Evolutionary conservation across 2,797 vertebrate genomes (phyloP), one percentile per base, ranked within the genome.

Genomic region (Lutjanus argentimaculatus): DNA sequence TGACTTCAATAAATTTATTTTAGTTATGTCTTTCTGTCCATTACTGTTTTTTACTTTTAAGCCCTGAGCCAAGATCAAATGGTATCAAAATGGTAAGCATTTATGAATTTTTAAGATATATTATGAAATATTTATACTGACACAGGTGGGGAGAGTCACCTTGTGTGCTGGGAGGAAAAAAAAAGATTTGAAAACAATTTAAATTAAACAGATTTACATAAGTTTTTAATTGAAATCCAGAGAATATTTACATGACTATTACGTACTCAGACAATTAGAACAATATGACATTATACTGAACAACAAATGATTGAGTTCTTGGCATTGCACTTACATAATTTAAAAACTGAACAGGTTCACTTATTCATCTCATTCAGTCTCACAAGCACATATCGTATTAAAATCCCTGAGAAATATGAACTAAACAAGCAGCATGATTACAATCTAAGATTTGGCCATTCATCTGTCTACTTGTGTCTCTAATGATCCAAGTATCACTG

Each of bases 401-500:
- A 72, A 64, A 73, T 55, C 36, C 63, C 71, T 84, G 46, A 79
- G 59, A 13, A 57, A 68, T 15, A 67, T 25, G 0, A 58, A 21
- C 2, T 64, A 12, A 51, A 69, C n/a, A 8, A 45, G 76, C 4
- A 58, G 2, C 2, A 6, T 22, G 4, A 62, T 48, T 51, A 8
- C 16, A 30, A 1, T 52, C 2, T 2, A 56, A 5, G 19, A 40
- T 78, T 67, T 71, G 22, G 40, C 21, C 52, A 8, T 52, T 57
- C 6, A 36, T 46, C 5, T 17, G 45, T 57, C 7, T 22, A n/a
- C 30, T 17, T 52, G 30, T 56, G n/a, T 36, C 12, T 64, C 55
- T 7, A 45, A 45, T 57, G 0, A 42, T 42, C 12, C 43, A 46
- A 6, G 6, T 49, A 11, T 48, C 13, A 48, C 56, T 15, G 52